phyloP scores from a whole-genome alignment of 2,888 invertebrate species.

The Pollenia labialis region DNA sequence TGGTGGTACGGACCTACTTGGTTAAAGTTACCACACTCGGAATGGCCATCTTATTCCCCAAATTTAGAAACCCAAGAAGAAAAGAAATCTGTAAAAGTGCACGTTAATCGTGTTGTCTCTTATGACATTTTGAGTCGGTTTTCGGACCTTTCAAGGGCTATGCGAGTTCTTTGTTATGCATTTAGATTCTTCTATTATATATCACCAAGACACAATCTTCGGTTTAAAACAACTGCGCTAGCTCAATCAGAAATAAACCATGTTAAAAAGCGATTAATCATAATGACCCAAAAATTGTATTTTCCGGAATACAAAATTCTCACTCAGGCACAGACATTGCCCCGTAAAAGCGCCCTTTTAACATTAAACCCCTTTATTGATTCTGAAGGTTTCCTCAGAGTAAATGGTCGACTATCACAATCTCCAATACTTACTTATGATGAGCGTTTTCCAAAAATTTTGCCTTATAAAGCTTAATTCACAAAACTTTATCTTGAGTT shows the following conservation, averaged over 20 bases:
- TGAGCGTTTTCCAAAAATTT: conserved; percentile 15
- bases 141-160: neutral
- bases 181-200: neutral
- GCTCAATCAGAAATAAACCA: neutral
- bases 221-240: neutral
- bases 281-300: neutral
- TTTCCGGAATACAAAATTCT: neutral
- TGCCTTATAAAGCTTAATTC: conserved; percentile 10
- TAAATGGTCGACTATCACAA: conserved; percentile 6
- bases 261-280: neutral
- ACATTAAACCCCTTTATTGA: conserved; percentile 24
- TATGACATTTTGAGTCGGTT: neutral
- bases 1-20: conserved; percentile 45
- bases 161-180: neutral
- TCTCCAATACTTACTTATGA: neutral
- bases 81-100: neutral
- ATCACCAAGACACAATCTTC: neutral
- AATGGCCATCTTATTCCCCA: neutral
- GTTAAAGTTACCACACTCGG: neutral
- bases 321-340: neutral
- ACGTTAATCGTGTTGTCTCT: neutral
- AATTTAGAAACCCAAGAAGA: neutral
- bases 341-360: conserved; percentile 22
- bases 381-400: neutral
- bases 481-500: neutral